phyloP scores from a whole-genome alignment of 2,113 vertebrate species.

The Sphyrna mokarran region DNA sequence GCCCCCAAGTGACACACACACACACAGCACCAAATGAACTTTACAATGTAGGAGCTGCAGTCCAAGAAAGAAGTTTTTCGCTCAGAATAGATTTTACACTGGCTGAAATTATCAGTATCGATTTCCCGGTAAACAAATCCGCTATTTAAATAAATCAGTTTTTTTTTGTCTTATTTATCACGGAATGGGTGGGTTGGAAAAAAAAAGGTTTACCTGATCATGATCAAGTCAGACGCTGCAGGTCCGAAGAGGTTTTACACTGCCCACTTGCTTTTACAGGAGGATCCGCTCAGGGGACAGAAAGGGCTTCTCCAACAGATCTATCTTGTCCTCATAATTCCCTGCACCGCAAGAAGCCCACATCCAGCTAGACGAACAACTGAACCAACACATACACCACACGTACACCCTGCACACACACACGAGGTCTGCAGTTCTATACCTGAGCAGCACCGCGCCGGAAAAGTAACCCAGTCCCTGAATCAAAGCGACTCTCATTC shows the following conservation, averaged over 20 bases:
- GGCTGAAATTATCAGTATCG: too few species aligned
- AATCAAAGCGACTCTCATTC: conserved; percentile 11
- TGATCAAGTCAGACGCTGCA: background rate
- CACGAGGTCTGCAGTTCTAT: background rate
- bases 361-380: background rate
- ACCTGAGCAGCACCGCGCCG: conserved; percentile 24
- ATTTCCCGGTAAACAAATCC: background rate
- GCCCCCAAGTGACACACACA: conserved; percentile 1
- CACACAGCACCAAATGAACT: background rate
- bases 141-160: background rate
- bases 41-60: background rate
- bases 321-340: background rate
- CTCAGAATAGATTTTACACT: background rate
- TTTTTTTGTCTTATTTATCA: too few species aligned
- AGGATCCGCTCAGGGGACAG: background rate
- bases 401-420: background rate
- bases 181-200: too few species aligned
- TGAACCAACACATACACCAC: background rate
- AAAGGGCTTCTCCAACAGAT: background rate
- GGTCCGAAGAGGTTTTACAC: background rate
- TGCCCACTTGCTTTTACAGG: background rate
- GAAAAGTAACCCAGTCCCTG: conserved; percentile 21
- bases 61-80: background rate
- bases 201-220: conserved; percentile 7
- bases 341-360: background rate